These are phyloP conservation scores for Triops longicaudatus DNA, from an alignment of 1,140 invertebrate genomes.

Conservation along the genomic window DNA sequence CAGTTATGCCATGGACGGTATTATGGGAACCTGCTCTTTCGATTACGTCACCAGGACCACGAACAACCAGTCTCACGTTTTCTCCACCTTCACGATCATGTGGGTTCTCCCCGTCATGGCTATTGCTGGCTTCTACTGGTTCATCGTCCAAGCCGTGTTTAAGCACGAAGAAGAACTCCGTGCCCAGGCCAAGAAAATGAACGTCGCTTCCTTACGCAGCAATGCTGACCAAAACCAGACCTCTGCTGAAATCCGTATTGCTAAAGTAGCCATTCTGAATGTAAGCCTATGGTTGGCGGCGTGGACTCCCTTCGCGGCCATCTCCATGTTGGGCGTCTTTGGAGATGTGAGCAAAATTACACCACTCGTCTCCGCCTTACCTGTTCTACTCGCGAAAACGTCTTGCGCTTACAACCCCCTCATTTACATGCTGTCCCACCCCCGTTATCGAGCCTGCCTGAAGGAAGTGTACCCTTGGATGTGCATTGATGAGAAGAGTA, in stretches of 20 bases:
- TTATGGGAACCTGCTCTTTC: constrained; percentile 26
- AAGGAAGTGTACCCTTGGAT: constrained; percentile 31
- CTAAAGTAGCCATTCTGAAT: constrained; percentile 62
- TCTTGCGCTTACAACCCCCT: constrained; percentile 57
- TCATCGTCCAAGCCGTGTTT: constrained; percentile 40
- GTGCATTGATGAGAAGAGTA: constrained; percentile 29
- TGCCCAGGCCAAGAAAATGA: constrained; percentile 38
- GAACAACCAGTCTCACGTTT: constrained; percentile 29
- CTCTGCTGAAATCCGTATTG: constrained; percentile 20
- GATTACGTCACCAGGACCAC: constrained; percentile 8
- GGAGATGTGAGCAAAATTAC: constrained; percentile 55
- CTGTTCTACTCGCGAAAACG: constrained; percentile 43
- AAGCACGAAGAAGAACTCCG: constrained; percentile 41
- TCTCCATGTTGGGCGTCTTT: constrained; percentile 71
- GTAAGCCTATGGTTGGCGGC: constrained; percentile 71
- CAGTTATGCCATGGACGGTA: constrained; percentile 27
- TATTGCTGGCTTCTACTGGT: constrained; percentile 40
- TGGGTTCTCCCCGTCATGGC: constrained; percentile 37
- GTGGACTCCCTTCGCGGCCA: constrained; percentile 69
- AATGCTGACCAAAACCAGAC: constrained; percentile 39
- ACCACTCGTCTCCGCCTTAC: constrained; percentile 36
- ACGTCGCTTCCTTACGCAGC: constrained; percentile 36
- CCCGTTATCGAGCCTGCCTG: constrained; percentile 56
- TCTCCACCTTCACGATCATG: constrained; percentile 31
- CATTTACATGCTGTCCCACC: constrained; percentile 80